Base-by-base conservation (phyloP, 2,888 invertebrate genomes). In the Bhutanitis thaidina region DNA sequence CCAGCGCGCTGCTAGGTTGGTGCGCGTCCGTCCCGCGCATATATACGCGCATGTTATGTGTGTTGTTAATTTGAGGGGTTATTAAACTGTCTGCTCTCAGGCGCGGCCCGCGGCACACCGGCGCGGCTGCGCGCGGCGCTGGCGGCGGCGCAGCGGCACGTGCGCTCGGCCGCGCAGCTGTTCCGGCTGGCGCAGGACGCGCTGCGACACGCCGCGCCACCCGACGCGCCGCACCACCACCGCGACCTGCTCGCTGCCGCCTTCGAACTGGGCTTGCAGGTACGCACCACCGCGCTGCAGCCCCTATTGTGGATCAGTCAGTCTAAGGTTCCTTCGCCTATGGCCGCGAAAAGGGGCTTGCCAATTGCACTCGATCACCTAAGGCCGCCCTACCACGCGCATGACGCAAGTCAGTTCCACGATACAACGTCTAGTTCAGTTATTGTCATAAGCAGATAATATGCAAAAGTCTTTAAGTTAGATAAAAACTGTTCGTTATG, bases 171-270 rank as follows among this genome's bases (percentile, higher is more conserved):
- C 4, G 94, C 95, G 43, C 95, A 95, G 82, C 90, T 96, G 71
- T 96, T 96, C 88, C 93, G 95, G 58, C 86, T 96, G 52, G 96
- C 96, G 52, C 95, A 96, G 77, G 96, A 96, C 85, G 95, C 95
- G 54, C 93, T 96, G 79, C 92, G 95, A 10, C 95, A 95, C 77
- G 95, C 95, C 35, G 94, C 94, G 34, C 95, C 95, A 58, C 87
- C 87, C 34, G 92, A 94, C 70, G 94, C 94, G 65, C 93, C 94
- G 38, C 94, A 94, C 39, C 91, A 95, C 66, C 95, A 95, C 80
- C 91, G 94, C 39, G 94, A 94, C 56, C 82, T 96, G 57, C 89
- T 96, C 41, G 94, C 94, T 55, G 95, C 95, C 9, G 94, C 95
- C 36, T 95, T 95, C 75, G 95, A 96, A 77, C 87, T 96, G 25